These are phyloP conservation scores for Pogonocherus hispidulus DNA, from an alignment of 2,888 invertebrate genomes.

Conservation along the genomic window DNA sequence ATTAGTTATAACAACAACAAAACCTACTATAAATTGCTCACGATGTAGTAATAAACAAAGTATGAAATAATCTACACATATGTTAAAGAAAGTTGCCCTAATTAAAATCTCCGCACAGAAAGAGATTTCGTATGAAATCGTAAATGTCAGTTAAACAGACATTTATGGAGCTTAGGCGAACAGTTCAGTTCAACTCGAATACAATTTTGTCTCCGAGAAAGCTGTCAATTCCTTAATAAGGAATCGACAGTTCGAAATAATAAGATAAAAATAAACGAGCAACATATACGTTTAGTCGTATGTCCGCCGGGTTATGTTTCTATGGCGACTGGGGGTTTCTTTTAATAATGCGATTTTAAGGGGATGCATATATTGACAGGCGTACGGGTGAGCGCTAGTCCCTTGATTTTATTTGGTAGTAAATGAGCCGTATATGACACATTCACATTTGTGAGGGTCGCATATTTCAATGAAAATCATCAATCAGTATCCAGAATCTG, in stretches of 20 bases:
- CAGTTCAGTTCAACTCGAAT: neutral
- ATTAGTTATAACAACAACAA: too few relatives aligned
- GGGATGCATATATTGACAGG: conserved; percentile 20
- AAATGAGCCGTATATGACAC: conserved; percentile 45
- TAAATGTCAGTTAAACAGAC: neutral
- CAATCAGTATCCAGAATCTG: conserved; percentile 24
- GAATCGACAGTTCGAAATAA: neutral
- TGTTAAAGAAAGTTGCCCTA: neutral
- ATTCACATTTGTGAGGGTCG: conserved; percentile 43
- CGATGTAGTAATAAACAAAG: neutral
- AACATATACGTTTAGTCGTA: too few relatives aligned
- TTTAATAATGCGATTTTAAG: conserved; percentile 21
- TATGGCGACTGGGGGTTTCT: neutral
- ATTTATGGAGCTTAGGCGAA: neutral
- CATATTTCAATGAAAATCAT: conserved; percentile 26
- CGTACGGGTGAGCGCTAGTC: conserved; percentile 31
- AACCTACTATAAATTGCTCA: too few relatives aligned
- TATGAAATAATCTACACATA: neutral
- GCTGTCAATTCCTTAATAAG: neutral
- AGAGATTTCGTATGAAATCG: neutral
- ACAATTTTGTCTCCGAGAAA: neutral
- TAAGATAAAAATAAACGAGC: neutral
- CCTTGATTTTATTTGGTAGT: conserved; percentile 40
- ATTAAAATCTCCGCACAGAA: neutral
- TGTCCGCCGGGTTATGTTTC: neutral